Conservation (phyloP, 1,140 invertebrate genomes). For the Tetragonula clypearis region DNA sequence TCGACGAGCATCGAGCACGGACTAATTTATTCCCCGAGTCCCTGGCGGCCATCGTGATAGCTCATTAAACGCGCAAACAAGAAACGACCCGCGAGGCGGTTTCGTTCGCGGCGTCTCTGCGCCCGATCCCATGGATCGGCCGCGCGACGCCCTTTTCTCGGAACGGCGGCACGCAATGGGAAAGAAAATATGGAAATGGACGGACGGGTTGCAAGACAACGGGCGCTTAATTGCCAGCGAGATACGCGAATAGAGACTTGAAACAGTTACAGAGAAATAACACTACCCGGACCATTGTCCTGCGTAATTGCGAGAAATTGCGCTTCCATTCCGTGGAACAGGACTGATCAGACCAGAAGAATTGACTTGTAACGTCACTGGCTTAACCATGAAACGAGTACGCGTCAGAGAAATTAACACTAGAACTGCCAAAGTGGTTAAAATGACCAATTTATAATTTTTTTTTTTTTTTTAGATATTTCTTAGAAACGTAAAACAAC, state of each 20-base stretch:
- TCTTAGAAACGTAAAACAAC: no score
- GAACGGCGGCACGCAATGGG: slow-evolving; percentile 54
- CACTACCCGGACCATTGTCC: slow-evolving; percentile 69
- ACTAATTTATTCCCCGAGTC: slow-evolving; percentile 50
- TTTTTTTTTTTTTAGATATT: no score
- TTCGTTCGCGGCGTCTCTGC: slow-evolving; percentile 8
- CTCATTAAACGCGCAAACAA: slow-evolving; percentile 49
- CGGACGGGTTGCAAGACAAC: slow-evolving; percentile 42
- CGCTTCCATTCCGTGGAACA: slow-evolving; percentile 20
- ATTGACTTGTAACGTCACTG: slow-evolving; percentile 2
- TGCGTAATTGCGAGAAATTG: slow-evolving; percentile 68
- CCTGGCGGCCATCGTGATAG: slow-evolving; percentile 43
- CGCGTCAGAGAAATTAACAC: no score
- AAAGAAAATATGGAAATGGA: slow-evolving; percentile 74
- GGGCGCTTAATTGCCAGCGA: slow-evolving; percentile 64
- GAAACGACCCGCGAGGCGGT: slow-evolving; percentile 43
- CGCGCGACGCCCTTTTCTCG: slow-evolving; percentile 43
- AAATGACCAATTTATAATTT: no score
- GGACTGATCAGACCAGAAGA: slow-evolving; percentile 13
- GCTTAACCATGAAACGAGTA: no score
- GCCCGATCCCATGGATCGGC: slow-evolving; percentile 19
- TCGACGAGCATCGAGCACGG: slow-evolving; percentile 6
- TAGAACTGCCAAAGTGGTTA: no score
- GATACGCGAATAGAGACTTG: slow-evolving; percentile 35
- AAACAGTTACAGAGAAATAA: slow-evolving; percentile 64